These are phyloP conservation scores for Physocephala rufipes DNA, from an alignment of 2,888 invertebrate species.

Conservation along the genomic window DNA sequence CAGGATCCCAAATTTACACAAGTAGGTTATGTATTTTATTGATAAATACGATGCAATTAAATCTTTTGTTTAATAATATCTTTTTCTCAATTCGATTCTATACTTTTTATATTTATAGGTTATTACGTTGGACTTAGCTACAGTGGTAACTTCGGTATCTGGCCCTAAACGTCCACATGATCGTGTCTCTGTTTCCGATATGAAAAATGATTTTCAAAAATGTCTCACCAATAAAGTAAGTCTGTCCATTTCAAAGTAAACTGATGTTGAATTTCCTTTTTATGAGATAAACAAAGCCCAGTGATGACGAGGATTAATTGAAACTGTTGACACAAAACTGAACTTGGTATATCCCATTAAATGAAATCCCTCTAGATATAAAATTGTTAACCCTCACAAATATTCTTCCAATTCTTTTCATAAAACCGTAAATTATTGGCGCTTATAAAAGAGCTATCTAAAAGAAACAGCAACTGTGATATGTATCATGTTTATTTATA, in stretches of 20 bases:
- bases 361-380: conserved; percentile 48
- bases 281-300: conserved; percentile 67
- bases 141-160: conserved; percentile 93
- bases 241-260: conserved; percentile 58
- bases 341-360: conserved; percentile 65
- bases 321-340: conserved; percentile 58
- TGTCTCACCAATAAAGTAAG: conserved; percentile 89
- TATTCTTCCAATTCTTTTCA: too few relatives aligned
- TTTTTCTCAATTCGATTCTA: neutral
- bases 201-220: conserved; percentile 87
- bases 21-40: conserved; percentile 56
- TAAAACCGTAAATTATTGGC: conserved; percentile 41
- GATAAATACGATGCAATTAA: too few relatives aligned
- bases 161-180: conserved; percentile 98
- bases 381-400: neutral
- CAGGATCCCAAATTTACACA: conserved; percentile 88
- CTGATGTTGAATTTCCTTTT: conserved; percentile 48
- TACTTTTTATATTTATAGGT: conserved; percentile 44
- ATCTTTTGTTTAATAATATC: neutral
- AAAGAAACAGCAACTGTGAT: conserved; percentile 67
- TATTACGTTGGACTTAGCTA: conserved; percentile 78
- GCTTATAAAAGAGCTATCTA: conserved; percentile 66
- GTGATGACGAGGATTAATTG: conserved; percentile 62
- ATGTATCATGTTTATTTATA: conserved; percentile 53
- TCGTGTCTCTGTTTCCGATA: conserved; percentile 86